Evolutionary conservation across 1,140 invertebrate genomes (phyloP), one percentile per base, ranked within the genome.

Genomic region (Chelonus insularis): DNA sequence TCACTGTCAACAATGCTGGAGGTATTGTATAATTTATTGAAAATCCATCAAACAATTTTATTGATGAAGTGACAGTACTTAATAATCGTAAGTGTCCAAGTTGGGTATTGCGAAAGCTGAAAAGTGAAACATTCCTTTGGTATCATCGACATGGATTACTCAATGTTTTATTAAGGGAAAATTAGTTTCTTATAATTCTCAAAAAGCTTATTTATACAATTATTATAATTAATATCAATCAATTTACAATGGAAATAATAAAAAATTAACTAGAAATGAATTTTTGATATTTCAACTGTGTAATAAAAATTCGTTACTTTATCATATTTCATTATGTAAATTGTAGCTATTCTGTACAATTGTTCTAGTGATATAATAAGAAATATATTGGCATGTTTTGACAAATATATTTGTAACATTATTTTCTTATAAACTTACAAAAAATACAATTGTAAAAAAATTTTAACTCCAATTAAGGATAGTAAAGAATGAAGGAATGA

Each of bases 401-500:
- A 72, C 73, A 76, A 67, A 69, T 9, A n/a, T n/a, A n/a, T n/a
- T n/a, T n/a, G n/a, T n/a, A n/a, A n/a, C n/a, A n/a, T 41, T 52
- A 11, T 34, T 39, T 47, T 14, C 20, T n/a, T n/a, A n/a, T n/a
- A n/a, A n/a, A n/a, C n/a, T n/a, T n/a, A n/a, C n/a, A n/a, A n/a
- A n/a, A n/a, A n/a, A n/a, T n/a, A n/a, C n/a, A n/a, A n/a, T n/a
- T n/a, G n/a, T n/a, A n/a, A n/a, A n/a, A n/a, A n/a, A 25, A 43
- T 52, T 16, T 45, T 20, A 7, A 12, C 1, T 20, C 2, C 41
- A 50, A 12, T 89, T 86, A 96, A 72, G 93, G 91, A 86, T 98
- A 98, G 76, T 99, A 99, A 97, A 97, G 99, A 83, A 99, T 95
- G 37, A 99, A 84, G 79, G 99, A 99, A 12, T 99, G 82, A 39